These are phyloP conservation scores for Eristalinus sepulchralis DNA, from an alignment of 2,888 invertebrate species.

Conservation along the genomic window DNA sequence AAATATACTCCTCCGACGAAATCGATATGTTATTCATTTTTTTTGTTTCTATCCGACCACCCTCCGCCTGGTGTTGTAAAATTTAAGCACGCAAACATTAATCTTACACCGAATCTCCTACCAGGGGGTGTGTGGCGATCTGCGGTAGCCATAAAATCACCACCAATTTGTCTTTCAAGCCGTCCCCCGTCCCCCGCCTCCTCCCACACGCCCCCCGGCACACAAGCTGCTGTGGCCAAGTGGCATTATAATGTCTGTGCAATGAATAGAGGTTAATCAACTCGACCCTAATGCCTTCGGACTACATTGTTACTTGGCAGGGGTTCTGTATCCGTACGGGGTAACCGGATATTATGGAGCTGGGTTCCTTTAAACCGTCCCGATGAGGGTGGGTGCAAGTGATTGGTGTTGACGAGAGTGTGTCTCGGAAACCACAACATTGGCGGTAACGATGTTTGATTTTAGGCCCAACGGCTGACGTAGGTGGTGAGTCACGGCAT, in stretches of 20 bases:
- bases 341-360: background rate
- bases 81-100: constrained; percentile 18
- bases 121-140: constrained; percentile 3
- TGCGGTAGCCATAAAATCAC: constrained; percentile 8
- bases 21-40: background rate
- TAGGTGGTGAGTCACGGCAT: background rate
- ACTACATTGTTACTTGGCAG: background rate
- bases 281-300: constrained; percentile 9
- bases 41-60: background rate
- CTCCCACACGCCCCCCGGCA: too few species aligned
- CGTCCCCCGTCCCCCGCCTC: too few species aligned
- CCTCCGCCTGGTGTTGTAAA: background rate
- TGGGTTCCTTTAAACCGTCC: background rate
- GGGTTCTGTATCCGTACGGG: background rate
- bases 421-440: background rate
- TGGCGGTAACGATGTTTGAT: background rate
- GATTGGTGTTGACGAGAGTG: background rate
- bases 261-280: constrained; percentile 22
- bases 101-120: constrained; percentile 1
- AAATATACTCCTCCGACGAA: background rate
- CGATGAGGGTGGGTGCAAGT: background rate
- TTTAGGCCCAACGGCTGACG: background rate
- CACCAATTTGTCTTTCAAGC: constrained; percentile 21
- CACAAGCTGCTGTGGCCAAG: background rate
- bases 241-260: background rate